A percentile compares a stretch with the other conserved stretches of the same genome.
phyloP scores from a whole-genome alignment of 1,140 invertebrate species.

The Pristionchus pacificus region DNA sequence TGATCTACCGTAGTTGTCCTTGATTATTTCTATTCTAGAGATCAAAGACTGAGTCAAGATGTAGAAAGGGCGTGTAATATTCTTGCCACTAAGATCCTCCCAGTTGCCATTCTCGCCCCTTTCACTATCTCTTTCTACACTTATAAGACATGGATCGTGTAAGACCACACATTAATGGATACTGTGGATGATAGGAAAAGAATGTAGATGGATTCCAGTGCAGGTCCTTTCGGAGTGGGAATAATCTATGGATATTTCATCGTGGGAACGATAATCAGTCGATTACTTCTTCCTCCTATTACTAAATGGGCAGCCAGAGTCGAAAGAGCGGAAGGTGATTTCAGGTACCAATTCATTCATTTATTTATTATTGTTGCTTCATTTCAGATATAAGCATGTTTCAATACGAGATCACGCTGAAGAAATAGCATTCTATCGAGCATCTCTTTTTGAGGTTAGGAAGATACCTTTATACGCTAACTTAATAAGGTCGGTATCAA shows the following conservation, averaged over 20 bases:
- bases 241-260: conserved; percentile 64
- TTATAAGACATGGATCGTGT: conserved; percentile 27
- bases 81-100: conserved; percentile 37
- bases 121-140: conserved; percentile 38
- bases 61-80: conserved; percentile 32
- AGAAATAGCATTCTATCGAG: conserved; percentile 64
- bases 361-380: too few species aligned
- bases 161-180: too few species aligned
- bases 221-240: conserved; percentile 64
- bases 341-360: too few species aligned
- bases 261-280: conserved; percentile 64
- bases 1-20: too few species aligned
- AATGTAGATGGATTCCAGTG: conserved; percentile 59
- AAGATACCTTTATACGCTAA: too few species aligned
- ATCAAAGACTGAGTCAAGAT: conserved; percentile 43
- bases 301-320: conserved; percentile 62
- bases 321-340: conserved; percentile 66
- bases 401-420: conserved; percentile 65
- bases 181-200: too few species aligned
- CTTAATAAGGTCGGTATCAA: too few species aligned
- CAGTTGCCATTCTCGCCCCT: conserved; percentile 32
- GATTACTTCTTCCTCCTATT: conserved; percentile 65
- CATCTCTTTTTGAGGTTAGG: conserved; percentile 60
- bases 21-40: conserved; percentile 27
- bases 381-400: conserved; percentile 65